Percentiles rank a stretch among this genome's conserved stretches.
These are phyloP conservation scores for Colaptes auratus DNA, from an alignment of 2,113 vertebrate genomes.

Conservation along the genomic window DNA sequence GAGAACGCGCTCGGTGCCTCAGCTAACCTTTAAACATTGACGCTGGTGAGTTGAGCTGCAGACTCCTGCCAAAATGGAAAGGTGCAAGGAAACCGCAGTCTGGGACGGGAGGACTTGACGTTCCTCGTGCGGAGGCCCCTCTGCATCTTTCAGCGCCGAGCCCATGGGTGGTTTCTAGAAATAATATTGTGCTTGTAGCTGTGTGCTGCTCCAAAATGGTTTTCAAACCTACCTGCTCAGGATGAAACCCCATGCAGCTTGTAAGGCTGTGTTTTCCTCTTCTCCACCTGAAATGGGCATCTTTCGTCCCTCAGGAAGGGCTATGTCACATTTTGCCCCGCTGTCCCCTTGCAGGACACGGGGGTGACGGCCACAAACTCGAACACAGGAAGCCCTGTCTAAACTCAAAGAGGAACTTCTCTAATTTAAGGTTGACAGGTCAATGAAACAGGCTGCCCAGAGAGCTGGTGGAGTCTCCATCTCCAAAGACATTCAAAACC, in stretches of 20 bases:
- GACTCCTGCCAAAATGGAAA: constrained; percentile 62
- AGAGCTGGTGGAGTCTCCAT: too few species aligned
- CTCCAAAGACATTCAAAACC: too few species aligned
- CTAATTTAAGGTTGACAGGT: too few species aligned
- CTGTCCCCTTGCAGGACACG: background rate
- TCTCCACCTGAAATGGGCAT: background rate
- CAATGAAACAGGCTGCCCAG: too few species aligned
- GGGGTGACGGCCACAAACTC: too few species aligned
- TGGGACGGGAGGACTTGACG: constrained; percentile 37
- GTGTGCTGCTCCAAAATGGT: background rate
- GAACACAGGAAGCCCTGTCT: too few species aligned
- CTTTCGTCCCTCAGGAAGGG: background rate
- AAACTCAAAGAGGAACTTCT: too few species aligned
- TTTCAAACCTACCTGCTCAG: constrained; percentile 42
- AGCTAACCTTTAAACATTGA: constrained; percentile 63
- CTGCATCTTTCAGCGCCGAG: constrained; percentile 47
- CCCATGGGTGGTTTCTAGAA: constrained; percentile 69
- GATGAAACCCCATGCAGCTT: background rate
- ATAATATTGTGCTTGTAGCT: constrained; percentile 66
- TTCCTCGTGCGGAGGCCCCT: constrained; percentile 50
- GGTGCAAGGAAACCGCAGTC: constrained; percentile 65
- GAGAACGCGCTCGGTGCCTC: constrained; percentile 32
- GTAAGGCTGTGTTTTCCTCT: background rate
- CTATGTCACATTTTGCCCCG: background rate
- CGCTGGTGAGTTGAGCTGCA: constrained; percentile 59